phyloP scores from a whole-genome alignment of 2,113 vertebrate genomes.

The Callipepla californica region DNA sequence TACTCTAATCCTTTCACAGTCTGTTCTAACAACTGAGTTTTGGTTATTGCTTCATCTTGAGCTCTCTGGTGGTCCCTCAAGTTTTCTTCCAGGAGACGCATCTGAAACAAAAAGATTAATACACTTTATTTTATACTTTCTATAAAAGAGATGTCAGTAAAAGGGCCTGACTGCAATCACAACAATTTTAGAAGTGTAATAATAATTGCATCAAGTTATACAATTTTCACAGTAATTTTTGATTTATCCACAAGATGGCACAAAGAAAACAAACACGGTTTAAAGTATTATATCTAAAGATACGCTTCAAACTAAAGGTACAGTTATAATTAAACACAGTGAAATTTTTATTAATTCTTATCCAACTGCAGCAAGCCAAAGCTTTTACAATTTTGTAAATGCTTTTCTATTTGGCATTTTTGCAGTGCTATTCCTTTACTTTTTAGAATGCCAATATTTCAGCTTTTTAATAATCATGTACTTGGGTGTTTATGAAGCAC shows the following conservation, averaged over 20 bases:
- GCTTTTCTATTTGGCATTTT: neutral
- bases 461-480: neutral
- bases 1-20: constrained; percentile 87
- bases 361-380: neutral
- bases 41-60: constrained; percentile 85
- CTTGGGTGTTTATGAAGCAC: neutral
- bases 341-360: neutral
- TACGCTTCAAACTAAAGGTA: neutral
- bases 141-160: neutral
- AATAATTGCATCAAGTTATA: neutral
- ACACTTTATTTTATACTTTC: neutral
- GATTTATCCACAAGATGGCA: constrained; percentile 75
- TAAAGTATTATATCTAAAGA: neutral
- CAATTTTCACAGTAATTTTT: neutral
- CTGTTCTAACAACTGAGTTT: constrained; percentile 83
- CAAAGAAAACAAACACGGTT: constrained; percentile 45
- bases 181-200: neutral
- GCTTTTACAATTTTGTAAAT: neutral
- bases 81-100: constrained; percentile 84
- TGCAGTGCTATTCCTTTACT: neutral
- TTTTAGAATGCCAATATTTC: neutral
- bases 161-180: neutral
- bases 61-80: constrained; percentile 84
- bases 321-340: neutral
- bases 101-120: constrained; percentile 70